Evolutionary conservation across 2,888 invertebrate genomes (phyloP).

Genomic region (Drosophila rellima): DNA sequence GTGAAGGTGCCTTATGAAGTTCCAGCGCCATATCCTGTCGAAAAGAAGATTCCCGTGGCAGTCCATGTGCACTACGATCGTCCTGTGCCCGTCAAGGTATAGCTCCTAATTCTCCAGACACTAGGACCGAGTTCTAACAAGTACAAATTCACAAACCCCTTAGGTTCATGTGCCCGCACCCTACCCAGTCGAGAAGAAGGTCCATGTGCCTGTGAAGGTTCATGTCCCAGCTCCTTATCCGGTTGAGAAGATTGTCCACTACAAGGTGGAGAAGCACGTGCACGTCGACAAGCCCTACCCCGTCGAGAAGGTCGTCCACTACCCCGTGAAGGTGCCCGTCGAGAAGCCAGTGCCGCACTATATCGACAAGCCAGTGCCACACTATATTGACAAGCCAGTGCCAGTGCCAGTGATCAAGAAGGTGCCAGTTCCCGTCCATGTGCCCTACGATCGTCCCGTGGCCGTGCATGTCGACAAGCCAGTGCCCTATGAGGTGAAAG

Average conservation of each 20-base stretch:
- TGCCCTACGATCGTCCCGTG: slow-evolving; percentile 88
- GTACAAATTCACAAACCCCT: neutral
- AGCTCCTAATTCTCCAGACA: neutral
- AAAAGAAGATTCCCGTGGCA: slow-evolving; percentile 91
- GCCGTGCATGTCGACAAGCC: slow-evolving; percentile 91
- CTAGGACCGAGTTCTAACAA: neutral
- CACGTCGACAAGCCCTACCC: slow-evolving; percentile 91
- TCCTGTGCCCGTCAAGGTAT: slow-evolving; percentile 90
- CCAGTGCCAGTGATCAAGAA: slow-evolving; percentile 88
- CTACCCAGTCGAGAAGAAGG: slow-evolving; percentile 90
- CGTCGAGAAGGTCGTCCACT: slow-evolving; percentile 90
- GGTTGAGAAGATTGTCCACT: slow-evolving; percentile 88
- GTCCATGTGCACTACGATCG: slow-evolving; percentile 91
- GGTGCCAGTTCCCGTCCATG: slow-evolving; percentile 89
- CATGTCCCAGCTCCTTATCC: slow-evolving; percentile 92
- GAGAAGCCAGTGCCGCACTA: slow-evolving; percentile 90
- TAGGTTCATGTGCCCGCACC: slow-evolving; percentile 88
- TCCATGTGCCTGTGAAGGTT: slow-evolving; percentile 91
- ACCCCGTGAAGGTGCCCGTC: slow-evolving; percentile 90
- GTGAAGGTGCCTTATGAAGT: slow-evolving; percentile 93
- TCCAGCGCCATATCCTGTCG: slow-evolving; percentile 92
- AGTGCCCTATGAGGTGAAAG: slow-evolving; percentile 91
- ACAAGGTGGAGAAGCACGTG: slow-evolving; percentile 91
- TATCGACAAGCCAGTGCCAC: slow-evolving; percentile 89
- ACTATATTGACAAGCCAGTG: slow-evolving; percentile 88